Percentiles rank a stretch among this genome's conserved stretches.
These are phyloP conservation scores for Sebastes trivittatus DNA, from an alignment of 2,797 vertebrate genomes.

Conservation along the genomic window DNA sequence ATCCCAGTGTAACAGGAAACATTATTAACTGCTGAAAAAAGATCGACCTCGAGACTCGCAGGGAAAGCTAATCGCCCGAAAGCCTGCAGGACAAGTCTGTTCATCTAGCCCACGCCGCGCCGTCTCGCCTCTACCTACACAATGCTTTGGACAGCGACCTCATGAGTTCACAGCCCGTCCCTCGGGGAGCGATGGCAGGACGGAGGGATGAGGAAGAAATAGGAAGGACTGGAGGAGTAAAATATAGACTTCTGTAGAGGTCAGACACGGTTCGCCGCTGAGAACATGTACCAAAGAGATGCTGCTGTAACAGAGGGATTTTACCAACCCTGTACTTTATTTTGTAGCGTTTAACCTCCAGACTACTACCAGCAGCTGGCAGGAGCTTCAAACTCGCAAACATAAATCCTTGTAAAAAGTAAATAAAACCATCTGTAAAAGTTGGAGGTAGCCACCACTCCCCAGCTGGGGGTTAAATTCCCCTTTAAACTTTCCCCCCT, in stretches of 20 bases:
- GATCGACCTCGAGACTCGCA: slow-evolving; percentile 33
- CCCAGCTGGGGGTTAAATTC: slow-evolving; percentile 58
- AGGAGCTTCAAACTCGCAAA: slow-evolving; percentile 46
- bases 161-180: slow-evolving; percentile 2
- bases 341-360: slow-evolving; percentile 53
- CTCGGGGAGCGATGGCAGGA: slow-evolving; percentile 3
- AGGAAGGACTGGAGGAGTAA: slow-evolving; percentile 17
- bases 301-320: slow-evolving; percentile 24
- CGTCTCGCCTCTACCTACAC: slow-evolving; percentile 33
- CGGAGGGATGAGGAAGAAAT: slow-evolving; percentile 4
- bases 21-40: slow-evolving; percentile 54
- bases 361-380: slow-evolving; percentile 30
- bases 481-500: slow-evolving; percentile 63
- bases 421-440: slow-evolving; percentile 69
- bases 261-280: neutral
- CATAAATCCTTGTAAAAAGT: slow-evolving; percentile 61
- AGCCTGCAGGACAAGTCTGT: slow-evolving; percentile 49
- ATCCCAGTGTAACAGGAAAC: slow-evolving; percentile 60
- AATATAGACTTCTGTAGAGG: slow-evolving; percentile 33
- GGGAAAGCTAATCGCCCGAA: slow-evolving; percentile 49
- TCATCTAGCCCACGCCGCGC: slow-evolving; percentile 12
- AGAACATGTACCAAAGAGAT: slow-evolving; percentile 7
- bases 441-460: slow-evolving; percentile 44
- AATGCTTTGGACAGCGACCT: slow-evolving; percentile 22
- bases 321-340: slow-evolving; percentile 32